phyloP scores from a whole-genome alignment of 2,797 vertebrate genomes.

The Ctenopoma multispine region DNA sequence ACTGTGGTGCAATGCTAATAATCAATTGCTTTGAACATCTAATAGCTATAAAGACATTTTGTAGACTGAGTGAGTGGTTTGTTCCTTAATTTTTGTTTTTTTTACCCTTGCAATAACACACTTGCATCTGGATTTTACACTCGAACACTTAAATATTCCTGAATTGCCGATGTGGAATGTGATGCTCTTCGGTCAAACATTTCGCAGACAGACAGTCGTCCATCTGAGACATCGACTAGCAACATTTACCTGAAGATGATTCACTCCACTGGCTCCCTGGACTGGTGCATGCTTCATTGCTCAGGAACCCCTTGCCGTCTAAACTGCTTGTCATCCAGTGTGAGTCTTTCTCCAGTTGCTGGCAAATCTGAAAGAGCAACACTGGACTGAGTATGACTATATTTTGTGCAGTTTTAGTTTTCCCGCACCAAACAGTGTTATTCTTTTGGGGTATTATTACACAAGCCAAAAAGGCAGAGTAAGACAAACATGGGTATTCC shows the following conservation, averaged over 20 bases:
- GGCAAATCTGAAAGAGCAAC: conserved; percentile 71
- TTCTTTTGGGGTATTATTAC: conserved; percentile 22
- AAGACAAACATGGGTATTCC: conserved; percentile 75
- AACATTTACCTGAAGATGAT: conserved; percentile 82
- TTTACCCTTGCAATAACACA: too few species aligned
- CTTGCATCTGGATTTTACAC: too few species aligned
- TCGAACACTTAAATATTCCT: not conserved
- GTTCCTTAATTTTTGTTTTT: too few species aligned
- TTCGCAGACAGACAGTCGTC: not conserved
- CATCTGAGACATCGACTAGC: conserved; percentile 2
- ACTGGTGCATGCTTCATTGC: conserved; percentile 85
- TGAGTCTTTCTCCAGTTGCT: conserved; percentile 80
- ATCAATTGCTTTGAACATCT: too few species aligned
- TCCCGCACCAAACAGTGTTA: not conserved
- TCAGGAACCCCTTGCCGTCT: conserved; percentile 86
- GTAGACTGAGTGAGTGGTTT: too few species aligned
- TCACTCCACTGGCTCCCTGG: conserved; percentile 83
- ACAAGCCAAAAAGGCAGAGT: conserved; percentile 49
- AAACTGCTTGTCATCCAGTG: conserved; percentile 79
- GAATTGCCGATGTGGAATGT: not conserved
- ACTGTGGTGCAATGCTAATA: too few species aligned
- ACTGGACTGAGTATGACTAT: conserved; percentile 57
- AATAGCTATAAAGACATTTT: too few species aligned
- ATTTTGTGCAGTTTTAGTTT: conserved; percentile 37
- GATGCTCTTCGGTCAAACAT: not conserved